These are phyloP conservation scores for Anoplophora glabripennis DNA, from an alignment of 1,140 invertebrate genomes.

Conservation along the genomic window DNA sequence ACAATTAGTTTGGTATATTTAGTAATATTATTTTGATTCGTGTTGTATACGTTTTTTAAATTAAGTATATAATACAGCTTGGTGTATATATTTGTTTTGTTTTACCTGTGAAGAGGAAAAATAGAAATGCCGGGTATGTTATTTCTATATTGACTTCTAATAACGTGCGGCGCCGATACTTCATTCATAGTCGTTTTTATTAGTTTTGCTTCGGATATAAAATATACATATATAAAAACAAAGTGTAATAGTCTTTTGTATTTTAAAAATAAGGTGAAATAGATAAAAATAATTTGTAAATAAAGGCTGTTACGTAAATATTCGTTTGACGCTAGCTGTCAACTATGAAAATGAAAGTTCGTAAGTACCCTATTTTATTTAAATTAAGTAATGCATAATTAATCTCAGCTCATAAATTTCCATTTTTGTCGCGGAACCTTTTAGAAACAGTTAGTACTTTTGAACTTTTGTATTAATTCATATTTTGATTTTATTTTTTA, in stretches of 20 bases:
- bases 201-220: too few relatives aligned
- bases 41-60: too few relatives aligned
- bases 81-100: too few relatives aligned
- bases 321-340: conserved; percentile 31
- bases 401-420: not conserved
- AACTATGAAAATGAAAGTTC: conserved; percentile 39
- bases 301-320: conserved; percentile 38
- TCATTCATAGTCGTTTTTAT: not conserved
- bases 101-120: too few relatives aligned
- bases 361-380: conserved; percentile 30
- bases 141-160: too few relatives aligned
- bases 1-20: conserved; percentile 7
- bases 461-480: not conserved
- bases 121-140: not conserved
- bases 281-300: too few relatives aligned
- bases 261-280: too few relatives aligned
- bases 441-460: not conserved
- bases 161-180: too few relatives aligned
- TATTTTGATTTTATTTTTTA: conserved; percentile 16
- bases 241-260: not conserved
- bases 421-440: not conserved
- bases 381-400: conserved; percentile 3
- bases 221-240: not conserved
- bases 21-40: not conserved
- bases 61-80: too few relatives aligned